Base-by-base conservation (phyloP, 2,888 invertebrate species). In the Leptura quadrifasciata region DNA sequence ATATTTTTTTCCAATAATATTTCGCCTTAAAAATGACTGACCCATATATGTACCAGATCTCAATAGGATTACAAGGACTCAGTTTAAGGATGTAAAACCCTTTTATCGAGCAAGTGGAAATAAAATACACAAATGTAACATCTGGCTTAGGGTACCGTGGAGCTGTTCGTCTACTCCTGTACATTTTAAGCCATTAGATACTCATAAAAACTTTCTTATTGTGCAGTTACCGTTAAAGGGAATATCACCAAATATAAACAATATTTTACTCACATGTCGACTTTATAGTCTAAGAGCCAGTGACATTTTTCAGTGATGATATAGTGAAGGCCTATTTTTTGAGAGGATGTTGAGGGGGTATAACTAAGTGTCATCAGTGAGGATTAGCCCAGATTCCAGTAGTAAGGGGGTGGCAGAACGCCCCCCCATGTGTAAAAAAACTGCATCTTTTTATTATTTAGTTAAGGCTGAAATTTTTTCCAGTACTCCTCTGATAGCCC, bases 61-160 rank as follows among this genome's bases (percentile, higher is more conserved):
- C 79, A 82, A 81, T 80, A 80, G 78, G 81, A 82, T 82, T 80
- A 81, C 78, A 80, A 79, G 77, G 78, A 80, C 78, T 81, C 80
- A 78, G 80, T 80, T 81, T 71, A 74, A 80, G 79, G 79, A 79
- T 75, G 79, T 82, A 82, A 82, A 82, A 81, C 79, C 80, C 79
- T 82, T 80, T 82, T 80, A 81, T 81, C 78, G 81, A 78, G 77
- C 80, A 75, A 75, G 75, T 78, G 76, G 79, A 82, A 80, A 80
- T 81, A 81, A 82, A 81, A 81, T 81, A 81, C 80, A 80, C 79
- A 78, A 80, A 80, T 80, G 79, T 80, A 79, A 82, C 82, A 82
- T 81, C 80, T 80, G 80, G 79, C 74, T 79, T 78, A 76, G 78
- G 80, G 78, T 71, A 74, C 77, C 73, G 68, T 58, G 69, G 74